phyloP scores from a whole-genome alignment of 2,797 vertebrate species.

The Poeciliopsis turneri region DNA sequence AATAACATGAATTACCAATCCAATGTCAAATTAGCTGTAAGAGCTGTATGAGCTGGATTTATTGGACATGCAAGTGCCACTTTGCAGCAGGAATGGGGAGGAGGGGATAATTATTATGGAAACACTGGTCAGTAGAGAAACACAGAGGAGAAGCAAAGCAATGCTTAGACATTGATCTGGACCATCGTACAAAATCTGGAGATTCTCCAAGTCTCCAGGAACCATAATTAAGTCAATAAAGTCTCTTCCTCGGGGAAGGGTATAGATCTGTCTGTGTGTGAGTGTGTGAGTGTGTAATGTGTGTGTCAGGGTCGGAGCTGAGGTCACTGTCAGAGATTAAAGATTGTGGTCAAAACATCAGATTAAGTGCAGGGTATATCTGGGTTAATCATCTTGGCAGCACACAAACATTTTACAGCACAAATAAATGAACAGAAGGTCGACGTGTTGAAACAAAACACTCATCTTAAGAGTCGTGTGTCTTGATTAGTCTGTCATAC shows the following conservation, averaged over 20 bases:
- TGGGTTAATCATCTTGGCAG: constrained; percentile 24
- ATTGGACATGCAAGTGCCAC: background rate
- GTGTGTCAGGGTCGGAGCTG: constrained; percentile 9
- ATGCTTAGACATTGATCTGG: background rate
- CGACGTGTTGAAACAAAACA: background rate
- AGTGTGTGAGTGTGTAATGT: background rate
- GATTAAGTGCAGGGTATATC: constrained; percentile 49
- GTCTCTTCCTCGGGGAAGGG: background rate
- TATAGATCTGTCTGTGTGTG: background rate
- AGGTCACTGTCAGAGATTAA: constrained; percentile 48
- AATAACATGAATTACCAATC: constrained; percentile 12
- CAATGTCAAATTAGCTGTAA: constrained; percentile 9
- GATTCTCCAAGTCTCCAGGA: background rate
- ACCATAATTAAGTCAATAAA: constrained; percentile 5
- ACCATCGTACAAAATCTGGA: background rate
- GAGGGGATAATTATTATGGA: background rate
- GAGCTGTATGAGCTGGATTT: background rate
- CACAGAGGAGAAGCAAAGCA: background rate
- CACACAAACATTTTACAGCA: constrained; percentile 12
- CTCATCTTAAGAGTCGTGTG: constrained; percentile 2
- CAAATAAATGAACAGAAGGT: background rate
- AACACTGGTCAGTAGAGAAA: background rate
- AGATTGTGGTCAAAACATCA: constrained; percentile 62
- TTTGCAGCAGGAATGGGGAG: background rate
- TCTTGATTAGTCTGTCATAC: constrained; percentile 15